These are phyloP conservation scores for Berghia stephanieae DNA, from an alignment of 1,140 invertebrate genomes.

Conservation along the genomic window DNA sequence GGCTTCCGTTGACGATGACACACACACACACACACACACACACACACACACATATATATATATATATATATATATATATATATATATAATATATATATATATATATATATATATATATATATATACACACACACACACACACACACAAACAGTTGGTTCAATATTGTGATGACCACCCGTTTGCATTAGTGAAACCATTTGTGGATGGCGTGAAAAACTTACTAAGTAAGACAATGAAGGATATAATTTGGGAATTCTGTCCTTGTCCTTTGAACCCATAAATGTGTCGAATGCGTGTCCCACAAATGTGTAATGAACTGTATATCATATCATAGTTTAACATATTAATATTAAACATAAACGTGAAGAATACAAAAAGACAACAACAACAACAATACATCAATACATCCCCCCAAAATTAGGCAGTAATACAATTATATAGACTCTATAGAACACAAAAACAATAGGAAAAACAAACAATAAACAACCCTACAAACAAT, in stretches of 20 bases:
- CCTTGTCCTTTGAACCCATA: background rate
- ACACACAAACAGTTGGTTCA: background rate
- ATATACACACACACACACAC: background rate
- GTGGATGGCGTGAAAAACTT: too few species aligned
- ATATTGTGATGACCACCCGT: background rate
- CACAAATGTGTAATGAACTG: background rate
- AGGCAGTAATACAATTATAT: too few species aligned
- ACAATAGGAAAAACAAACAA: too few species aligned
- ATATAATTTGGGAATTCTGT: background rate
- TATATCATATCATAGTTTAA: background rate
- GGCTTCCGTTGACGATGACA: background rate
- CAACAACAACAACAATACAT: too few species aligned
- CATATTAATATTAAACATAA: background rate
- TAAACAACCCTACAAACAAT: too few species aligned
- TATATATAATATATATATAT: background rate
- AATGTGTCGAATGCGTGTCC: too few species aligned
- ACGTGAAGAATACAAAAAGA: too few species aligned
- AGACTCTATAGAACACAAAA: too few species aligned
- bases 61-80: background rate
- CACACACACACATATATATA: slow-evolving; percentile 24
- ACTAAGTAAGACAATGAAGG: too few species aligned
- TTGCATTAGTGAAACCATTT: background rate
- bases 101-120: background rate
- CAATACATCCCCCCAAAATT: too few species aligned
- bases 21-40: slow-evolving; percentile 12